Percentiles rank a stretch among this genome's conserved stretches.
Evolutionary conservation across 1,140 invertebrate genomes (phyloP).

Genomic region (Temnothorax nylanderi): DNA sequence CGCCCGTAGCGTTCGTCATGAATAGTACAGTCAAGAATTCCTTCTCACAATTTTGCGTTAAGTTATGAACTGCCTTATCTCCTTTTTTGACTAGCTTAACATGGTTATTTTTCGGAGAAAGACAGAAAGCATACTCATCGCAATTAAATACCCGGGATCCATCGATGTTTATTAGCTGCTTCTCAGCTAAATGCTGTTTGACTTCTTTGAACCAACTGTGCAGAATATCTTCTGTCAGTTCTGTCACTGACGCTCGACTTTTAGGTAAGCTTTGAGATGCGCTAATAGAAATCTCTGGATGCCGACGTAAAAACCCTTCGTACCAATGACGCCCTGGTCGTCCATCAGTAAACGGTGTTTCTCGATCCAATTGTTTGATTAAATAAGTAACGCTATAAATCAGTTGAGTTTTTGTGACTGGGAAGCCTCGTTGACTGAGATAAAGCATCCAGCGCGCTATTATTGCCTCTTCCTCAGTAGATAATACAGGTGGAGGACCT

Average conservation of each 20-base stretch:
- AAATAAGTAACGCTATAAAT: slow-evolving; percentile 76
- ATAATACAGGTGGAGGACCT: slow-evolving; percentile 10
- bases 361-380: slow-evolving; percentile 69
- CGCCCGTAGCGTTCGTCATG: slow-evolving; percentile 46
- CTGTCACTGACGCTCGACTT: slow-evolving; percentile 59
- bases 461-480: not conserved
- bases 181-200: slow-evolving; percentile 57
- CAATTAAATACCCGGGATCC: slow-evolving; percentile 37
- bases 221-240: slow-evolving; percentile 63
- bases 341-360: slow-evolving; percentile 75
- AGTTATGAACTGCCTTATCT: slow-evolving; percentile 27
- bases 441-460: slow-evolving; percentile 73
- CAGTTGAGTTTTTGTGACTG: slow-evolving; percentile 77
- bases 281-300: slow-evolving; percentile 73
- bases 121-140: slow-evolving; percentile 33
- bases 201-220: slow-evolving; percentile 73
- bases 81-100: slow-evolving; percentile 39
- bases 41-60: slow-evolving; percentile 41
- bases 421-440: slow-evolving; percentile 76
- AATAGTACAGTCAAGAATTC: slow-evolving; percentile 40
- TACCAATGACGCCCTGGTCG: slow-evolving; percentile 74
- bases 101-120: slow-evolving; percentile 10
- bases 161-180: slow-evolving; percentile 46
- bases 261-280: slow-evolving; percentile 73
- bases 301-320: slow-evolving; percentile 72